A percentile compares a stretch with the other conserved stretches of the same genome.
phyloP scores from a whole-genome alignment of 2,888 invertebrate genomes.

The Agriopis aurantiaria region DNA sequence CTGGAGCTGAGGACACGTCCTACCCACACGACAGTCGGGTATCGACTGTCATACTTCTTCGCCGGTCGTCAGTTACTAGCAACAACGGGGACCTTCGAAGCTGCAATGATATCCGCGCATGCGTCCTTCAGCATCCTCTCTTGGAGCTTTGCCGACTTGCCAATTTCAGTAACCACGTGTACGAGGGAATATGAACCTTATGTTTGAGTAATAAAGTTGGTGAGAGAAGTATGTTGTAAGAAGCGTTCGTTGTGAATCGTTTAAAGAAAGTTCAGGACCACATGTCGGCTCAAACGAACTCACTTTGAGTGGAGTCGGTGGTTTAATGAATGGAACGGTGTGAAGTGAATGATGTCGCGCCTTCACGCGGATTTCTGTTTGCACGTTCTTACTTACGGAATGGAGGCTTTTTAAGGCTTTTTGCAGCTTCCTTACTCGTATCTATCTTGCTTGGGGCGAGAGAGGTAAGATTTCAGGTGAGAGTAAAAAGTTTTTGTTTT shows the following conservation, averaged over 20 bases:
- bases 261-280: slow-evolving; percentile 71
- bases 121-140: slow-evolving; percentile 71
- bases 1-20: slow-evolving; percentile 52
- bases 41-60: slow-evolving; percentile 72
- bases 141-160: slow-evolving; percentile 43
- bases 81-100: slow-evolving; percentile 56
- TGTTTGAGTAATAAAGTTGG: slow-evolving; percentile 18
- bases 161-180: slow-evolving; percentile 59
- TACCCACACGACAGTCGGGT: slow-evolving; percentile 58
- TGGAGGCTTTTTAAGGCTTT: slow-evolving; percentile 27
- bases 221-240: not conserved
- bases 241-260: slow-evolving; percentile 55
- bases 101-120: slow-evolving; percentile 77
- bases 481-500: slow-evolving; percentile 5
- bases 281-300: slow-evolving; percentile 65
- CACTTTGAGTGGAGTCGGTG: slow-evolving; percentile 59
- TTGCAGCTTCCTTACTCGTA: slow-evolving; percentile 8
- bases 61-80: slow-evolving; percentile 31
- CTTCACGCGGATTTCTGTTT: slow-evolving; percentile 47
- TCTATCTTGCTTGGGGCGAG: not conserved
- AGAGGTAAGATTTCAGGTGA: not conserved
- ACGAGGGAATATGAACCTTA: slow-evolving; percentile 54
- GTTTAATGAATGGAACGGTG: slow-evolving; percentile 62
- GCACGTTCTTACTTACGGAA: slow-evolving; percentile 33
- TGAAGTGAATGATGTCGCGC: slow-evolving; percentile 54